Evolutionary conservation across 2,888 invertebrate genomes (phyloP), one percentile per base, ranked within the genome.

Genomic region (Lapara coniferarum): DNA sequence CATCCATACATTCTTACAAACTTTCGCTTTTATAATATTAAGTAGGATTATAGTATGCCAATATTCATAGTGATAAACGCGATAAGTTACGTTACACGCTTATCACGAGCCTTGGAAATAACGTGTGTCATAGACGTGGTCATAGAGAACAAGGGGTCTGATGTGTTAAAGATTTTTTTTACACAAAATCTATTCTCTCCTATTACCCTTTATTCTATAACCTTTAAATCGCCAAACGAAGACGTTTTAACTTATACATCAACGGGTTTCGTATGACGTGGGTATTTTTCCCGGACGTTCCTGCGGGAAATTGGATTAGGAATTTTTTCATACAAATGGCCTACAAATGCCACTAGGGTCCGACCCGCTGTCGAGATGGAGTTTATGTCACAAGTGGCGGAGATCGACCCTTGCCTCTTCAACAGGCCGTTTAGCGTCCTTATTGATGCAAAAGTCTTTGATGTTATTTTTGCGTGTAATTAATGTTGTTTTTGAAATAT

Each of bases 321-420:
- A 63, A 13, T 63, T 49, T 63, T 63, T 63, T 63, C 63, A 63
- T 63, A 63, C 63, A 63, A 63, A 63, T 63, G 63, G 46, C 46
- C 49, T 19, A 63, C 46, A 49, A 63, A 63, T 49, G 46, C 49
- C n/a, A 13, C 16, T 19, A 5, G 46, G 19, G 10, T 19, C 63
- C 63, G 63, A 63, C 63, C 63, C 63, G 63, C 49, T 46, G 59
- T 59, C 63, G 63, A 63, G 63, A 63, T 63, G 46, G 63, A 63
- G 46, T 46, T 63, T 63, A 46, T 19, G 19, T 63, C 63, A 63
- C 63, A 63, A 63, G 63, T 63, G 63, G 46, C 16, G 13, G 19
- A 49, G 63, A 63, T 49, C 63, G 16, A 19, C 46, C 63, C 49
- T 63, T 49, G 12, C 19, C 63, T 46, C 63, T 63, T 49, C 63